These are phyloP conservation scores for Muntiacus muntjak DNA, from an alignment of 2,113 vertebrate species.

Conservation along the genomic window DNA sequence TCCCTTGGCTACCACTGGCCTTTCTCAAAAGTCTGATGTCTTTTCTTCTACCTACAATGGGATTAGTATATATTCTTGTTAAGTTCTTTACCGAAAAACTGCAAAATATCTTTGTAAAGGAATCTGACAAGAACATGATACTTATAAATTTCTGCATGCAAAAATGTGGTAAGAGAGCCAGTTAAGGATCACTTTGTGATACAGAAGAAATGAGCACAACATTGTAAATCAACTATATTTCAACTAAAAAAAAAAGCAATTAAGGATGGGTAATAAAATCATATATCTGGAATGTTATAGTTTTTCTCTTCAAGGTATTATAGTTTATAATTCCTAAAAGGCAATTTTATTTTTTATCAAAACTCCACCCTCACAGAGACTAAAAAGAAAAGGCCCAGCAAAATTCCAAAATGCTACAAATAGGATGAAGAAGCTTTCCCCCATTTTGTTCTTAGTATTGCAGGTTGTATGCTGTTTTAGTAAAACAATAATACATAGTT, in stretches of 20 bases:
- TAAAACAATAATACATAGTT: background rate
- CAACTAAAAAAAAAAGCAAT: background rate
- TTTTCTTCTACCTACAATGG: background rate
- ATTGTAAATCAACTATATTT: background rate
- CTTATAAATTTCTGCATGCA: background rate
- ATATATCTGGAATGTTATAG: background rate
- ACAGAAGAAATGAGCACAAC: background rate
- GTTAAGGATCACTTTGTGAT: background rate
- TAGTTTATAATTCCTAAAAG: conserved; percentile 32
- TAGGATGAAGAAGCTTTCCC: background rate
- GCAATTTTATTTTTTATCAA: background rate
- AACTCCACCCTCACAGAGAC: background rate
- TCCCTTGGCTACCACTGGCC: background rate
- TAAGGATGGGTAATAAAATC: background rate
- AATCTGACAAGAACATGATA: background rate
- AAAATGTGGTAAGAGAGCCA: background rate
- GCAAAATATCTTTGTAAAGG: background rate
- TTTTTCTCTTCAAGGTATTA: conserved; percentile 27
- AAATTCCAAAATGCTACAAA: background rate
- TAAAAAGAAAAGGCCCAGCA: background rate
- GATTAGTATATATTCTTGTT: background rate
- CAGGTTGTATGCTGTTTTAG: background rate
- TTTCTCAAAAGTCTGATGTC: background rate
- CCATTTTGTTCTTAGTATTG: background rate
- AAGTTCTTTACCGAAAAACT: background rate